A percentile compares a stretch with the other conserved stretches of the same genome.
phyloP scores from a whole-genome alignment of 2,888 invertebrate genomes.

The Mythimna pallens region DNA sequence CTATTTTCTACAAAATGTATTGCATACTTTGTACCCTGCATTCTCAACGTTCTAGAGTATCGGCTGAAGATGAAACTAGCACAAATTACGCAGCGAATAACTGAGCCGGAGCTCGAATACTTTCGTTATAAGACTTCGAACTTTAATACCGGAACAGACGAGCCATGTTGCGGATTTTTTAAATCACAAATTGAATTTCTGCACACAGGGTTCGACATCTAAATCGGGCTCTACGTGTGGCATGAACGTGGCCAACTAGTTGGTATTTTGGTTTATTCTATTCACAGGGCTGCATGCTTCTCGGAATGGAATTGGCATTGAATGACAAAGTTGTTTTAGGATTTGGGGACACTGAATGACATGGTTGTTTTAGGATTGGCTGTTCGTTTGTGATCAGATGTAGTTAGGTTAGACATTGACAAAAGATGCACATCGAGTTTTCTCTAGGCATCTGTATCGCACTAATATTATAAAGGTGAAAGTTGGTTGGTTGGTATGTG shows the following conservation, averaged over 20 bases:
- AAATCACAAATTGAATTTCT: conserved; percentile 52
- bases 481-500: too few species aligned
- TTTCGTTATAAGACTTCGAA: conserved; percentile 47
- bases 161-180: conserved; percentile 37
- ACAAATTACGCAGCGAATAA: conserved; percentile 36
- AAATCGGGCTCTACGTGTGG: conserved; percentile 28
- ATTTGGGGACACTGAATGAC: not conserved
- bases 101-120: conserved; percentile 33
- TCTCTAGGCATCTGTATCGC: too few species aligned
- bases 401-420: too few species aligned
- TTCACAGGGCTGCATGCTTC: conserved; percentile 12
- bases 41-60: conserved; percentile 33
- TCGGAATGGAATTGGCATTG: not conserved
- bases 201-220: conserved; percentile 26
- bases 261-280: conserved; percentile 36
- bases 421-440: too few species aligned
- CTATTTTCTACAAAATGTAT: conserved; percentile 16
- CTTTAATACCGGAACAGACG: conserved; percentile 34
- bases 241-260: conserved; percentile 8
- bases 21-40: conserved; percentile 2
- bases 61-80: conserved; percentile 28
- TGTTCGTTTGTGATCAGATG: not conserved
- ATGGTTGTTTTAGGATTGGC: not conserved
- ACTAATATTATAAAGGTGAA: too few species aligned
- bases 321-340: not conserved